Base-by-base conservation (phyloP, 53 echinoderm and acorn worm genomes). In the Temnopleurus reevesii region DNA sequence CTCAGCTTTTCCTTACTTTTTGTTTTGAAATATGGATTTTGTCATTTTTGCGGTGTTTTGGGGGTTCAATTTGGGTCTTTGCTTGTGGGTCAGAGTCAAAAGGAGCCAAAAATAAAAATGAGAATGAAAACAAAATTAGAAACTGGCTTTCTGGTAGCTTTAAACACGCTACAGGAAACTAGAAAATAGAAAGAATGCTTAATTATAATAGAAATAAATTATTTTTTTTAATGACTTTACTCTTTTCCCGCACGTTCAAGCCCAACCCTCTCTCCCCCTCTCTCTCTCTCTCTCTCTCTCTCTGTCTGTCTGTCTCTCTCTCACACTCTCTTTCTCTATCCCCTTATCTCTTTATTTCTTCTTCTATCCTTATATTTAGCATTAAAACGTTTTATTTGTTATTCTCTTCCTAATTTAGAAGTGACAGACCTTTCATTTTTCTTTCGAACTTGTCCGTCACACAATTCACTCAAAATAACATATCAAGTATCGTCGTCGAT, bases 21-120 rank as follows among this genome's bases (percentile, higher is more conserved):
- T 5, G 4, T 23, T 79, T 34, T 41, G 13, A 44, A 79, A 49
- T 79, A 79, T 79, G 27, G 79, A 79, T 79, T 47, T 79, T 47
- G 46, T 35, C 41, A 47, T 27, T 79, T 79, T 27, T 41, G 15
- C 23, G 38, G 19, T 41, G 3, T 41, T 41, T 71, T 21, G 41
- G n/a, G n/a, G n/a, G 71, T 41, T 71, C 71, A 21, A 71, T 71
- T 21, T 8, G 9, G 41, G 41, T 71, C 71, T 10, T 71, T 71
- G 71, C 71, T 71, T 41, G 21, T 41, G 41, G 41, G 71, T 21
- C 21, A 8, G 23, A 71, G 71, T 41, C 21, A 71, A 71, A 15
- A n/a, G 36, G 41, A 71, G 63, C 63, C 30, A 63, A 34, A 4
- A 25, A 30, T 13, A 33, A 63, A 30, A 33, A 33, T 63, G 31